phyloP scores from a whole-genome alignment of 2,888 invertebrate species.

The Mayetiola destructor region DNA sequence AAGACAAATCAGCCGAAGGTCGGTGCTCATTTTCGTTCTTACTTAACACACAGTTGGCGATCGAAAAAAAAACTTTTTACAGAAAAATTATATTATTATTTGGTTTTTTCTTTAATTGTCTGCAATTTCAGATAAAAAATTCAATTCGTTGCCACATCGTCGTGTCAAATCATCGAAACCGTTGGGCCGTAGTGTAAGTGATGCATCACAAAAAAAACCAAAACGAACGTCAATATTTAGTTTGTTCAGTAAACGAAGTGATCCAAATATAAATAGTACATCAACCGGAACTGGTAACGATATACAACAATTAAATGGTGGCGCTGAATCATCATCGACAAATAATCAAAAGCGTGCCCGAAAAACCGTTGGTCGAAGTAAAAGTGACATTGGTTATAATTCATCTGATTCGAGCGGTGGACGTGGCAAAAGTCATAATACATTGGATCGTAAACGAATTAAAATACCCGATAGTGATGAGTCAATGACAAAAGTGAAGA shows the following conservation, averaged over 20 bases:
- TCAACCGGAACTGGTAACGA: background rate
- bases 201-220: slow-evolving; percentile 38
- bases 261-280: slow-evolving; percentile 36
- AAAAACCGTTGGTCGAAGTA: slow-evolving; percentile 41
- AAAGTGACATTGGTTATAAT: slow-evolving; percentile 47
- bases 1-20: slow-evolving; percentile 14
- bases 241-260: slow-evolving; percentile 45
- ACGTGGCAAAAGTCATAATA: slow-evolving; percentile 19
- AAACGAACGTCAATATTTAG: slow-evolving; percentile 52
- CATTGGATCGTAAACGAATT: slow-evolving; percentile 26
- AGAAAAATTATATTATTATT: too few relatives aligned
- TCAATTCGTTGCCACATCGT: slow-evolving; percentile 52
- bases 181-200: slow-evolving; percentile 43
- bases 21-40: background rate
- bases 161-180: slow-evolving; percentile 38
- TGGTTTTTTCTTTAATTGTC: background rate
- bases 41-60: too few relatives aligned
- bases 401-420: background rate
- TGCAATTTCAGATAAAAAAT: slow-evolving; percentile 28
- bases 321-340: background rate
- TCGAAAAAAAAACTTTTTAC: too few relatives aligned
- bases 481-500: slow-evolving; percentile 48
- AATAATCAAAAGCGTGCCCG: slow-evolving; percentile 39
- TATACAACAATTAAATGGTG: slow-evolving; percentile 25
- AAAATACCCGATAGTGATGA: slow-evolving; percentile 38